A percentile compares a stretch with the other conserved stretches of the same genome.
Conservation (phyloP, 2,888 invertebrate species). For the Caenorhabditis angaria region DNA sequence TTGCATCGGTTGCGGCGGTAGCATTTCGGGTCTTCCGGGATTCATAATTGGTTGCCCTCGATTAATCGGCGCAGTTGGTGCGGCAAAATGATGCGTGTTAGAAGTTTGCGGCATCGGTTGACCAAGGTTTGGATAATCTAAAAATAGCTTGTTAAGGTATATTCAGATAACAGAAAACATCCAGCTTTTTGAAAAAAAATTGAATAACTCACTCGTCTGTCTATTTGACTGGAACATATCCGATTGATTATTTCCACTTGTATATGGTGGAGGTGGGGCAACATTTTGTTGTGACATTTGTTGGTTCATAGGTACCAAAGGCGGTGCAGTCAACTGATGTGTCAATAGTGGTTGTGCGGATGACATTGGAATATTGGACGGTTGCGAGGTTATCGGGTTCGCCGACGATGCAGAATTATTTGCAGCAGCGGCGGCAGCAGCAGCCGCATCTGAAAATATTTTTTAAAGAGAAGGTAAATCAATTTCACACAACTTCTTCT, state of each 20-base stretch:
- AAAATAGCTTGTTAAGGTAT: not conserved
- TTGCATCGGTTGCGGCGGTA: not conserved
- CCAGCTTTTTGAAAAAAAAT: not conserved
- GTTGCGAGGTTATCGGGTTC: not conserved
- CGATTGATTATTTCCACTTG: not conserved
- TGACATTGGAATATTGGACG: not conserved
- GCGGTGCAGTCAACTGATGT: not conserved
- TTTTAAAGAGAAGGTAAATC: not conserved
- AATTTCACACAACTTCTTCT: not conserved
- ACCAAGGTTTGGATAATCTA: conserved; percentile 1
- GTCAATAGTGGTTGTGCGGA: not conserved
- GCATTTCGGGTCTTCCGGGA: not conserved
- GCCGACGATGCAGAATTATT: not conserved
- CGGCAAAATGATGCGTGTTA: not conserved
- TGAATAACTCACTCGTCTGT: not conserved
- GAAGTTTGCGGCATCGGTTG: conserved; percentile 8
- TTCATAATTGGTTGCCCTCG: not conserved
- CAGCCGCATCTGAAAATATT: conserved; percentile 1
- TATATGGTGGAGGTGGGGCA: conserved; percentile 8
- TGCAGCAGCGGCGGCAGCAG: conserved; percentile 23
- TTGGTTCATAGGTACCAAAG: not conserved
- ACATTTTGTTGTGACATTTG: not conserved
- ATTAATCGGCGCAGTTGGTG: not conserved
- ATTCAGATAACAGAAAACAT: not conserved
- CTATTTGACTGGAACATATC: not conserved